phyloP scores from a whole-genome alignment of 1,140 invertebrate species.

The Melipona quadrifasciata region DNA sequence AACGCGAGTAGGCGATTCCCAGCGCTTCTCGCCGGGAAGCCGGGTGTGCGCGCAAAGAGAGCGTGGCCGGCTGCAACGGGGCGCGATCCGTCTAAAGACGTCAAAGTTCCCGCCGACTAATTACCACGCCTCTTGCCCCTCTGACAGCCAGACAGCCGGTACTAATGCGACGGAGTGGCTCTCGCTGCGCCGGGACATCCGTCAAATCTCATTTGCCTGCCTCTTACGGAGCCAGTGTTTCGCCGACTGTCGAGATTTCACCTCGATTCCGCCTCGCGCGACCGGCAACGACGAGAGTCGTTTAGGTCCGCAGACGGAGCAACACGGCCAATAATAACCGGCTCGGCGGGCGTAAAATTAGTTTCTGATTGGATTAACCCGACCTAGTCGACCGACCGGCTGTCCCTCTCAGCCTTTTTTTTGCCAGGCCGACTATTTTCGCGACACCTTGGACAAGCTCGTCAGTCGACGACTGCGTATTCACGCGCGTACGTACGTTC shows the following conservation, averaged over 20 bases:
- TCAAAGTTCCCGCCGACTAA: slow-evolving; percentile 48
- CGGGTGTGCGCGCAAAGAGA: not conserved
- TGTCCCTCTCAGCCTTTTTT: slow-evolving; percentile 5
- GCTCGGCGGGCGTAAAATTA: slow-evolving; percentile 43
- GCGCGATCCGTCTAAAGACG: slow-evolving; percentile 42
- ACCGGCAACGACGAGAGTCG: slow-evolving; percentile 23
- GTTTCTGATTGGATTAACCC: slow-evolving; percentile 44
- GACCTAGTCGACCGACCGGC: not conserved
- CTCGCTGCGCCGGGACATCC: slow-evolving; percentile 30
- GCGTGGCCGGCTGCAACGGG: not conserved
- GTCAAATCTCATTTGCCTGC: slow-evolving; percentile 49
- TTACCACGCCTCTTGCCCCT: slow-evolving; percentile 28
- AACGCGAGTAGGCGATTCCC: not conserved
- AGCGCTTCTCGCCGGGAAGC: no score
- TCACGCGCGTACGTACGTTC: no score
- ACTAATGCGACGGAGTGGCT: slow-evolving; percentile 47
- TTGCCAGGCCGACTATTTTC: not conserved
- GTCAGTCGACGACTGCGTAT: not conserved
- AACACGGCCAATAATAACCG: slow-evolving; percentile 39
- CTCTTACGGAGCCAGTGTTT: slow-evolving; percentile 17
- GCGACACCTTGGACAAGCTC: not conserved
- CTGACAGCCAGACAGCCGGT: slow-evolving; percentile 29
- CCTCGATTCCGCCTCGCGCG: not conserved
- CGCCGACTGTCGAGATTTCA: not conserved
- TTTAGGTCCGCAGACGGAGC: slow-evolving; percentile 8